Conservation (phyloP, 92 coral and sea anemone genomes). For the Montipora capitata region DNA sequence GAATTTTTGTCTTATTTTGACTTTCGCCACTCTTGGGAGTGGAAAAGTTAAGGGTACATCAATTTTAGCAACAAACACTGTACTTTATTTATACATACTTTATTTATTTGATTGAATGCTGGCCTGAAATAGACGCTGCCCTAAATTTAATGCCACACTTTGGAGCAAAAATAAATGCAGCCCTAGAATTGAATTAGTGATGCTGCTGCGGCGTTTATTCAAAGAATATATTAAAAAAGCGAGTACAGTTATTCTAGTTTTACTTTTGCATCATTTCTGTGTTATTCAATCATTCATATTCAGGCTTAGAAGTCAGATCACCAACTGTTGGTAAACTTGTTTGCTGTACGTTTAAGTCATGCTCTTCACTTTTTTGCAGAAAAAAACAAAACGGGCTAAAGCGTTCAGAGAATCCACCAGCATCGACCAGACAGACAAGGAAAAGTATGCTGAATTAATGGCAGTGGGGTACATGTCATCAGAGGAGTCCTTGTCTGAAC, state of each 20-base stretch:
- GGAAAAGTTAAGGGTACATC: too few relatives aligned
- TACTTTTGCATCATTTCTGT: not conserved
- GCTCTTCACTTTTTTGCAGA: conserved; percentile 41
- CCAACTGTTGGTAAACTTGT: conserved; percentile 1
- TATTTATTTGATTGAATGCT: not conserved
- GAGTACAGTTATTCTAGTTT: not conserved
- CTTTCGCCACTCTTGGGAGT: too few relatives aligned
- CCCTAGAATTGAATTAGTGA: too few relatives aligned
- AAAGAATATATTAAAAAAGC: too few relatives aligned
- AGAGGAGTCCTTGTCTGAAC: conserved; percentile 52
- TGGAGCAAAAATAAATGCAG: too few relatives aligned
- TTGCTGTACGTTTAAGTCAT: not conserved
- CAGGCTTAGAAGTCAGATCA: not conserved
- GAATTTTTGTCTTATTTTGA: too few relatives aligned
- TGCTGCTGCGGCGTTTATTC: too few relatives aligned
- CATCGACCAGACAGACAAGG: conserved; percentile 40
- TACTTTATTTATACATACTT: not conserved
- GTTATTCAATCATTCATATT: not conserved
- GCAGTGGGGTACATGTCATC: conserved; percentile 48
- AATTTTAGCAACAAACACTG: too few relatives aligned
- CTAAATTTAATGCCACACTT: too few relatives aligned
- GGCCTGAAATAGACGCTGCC: too few relatives aligned
- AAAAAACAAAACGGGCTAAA: conserved; percentile 48
- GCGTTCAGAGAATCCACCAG: conserved; percentile 49
- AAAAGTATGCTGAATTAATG: conserved; percentile 23